Evolutionary conservation across 2,113 vertebrate species (phyloP), one percentile per base, ranked within the genome.

Genomic region (Chamaea fasciata): DNA sequence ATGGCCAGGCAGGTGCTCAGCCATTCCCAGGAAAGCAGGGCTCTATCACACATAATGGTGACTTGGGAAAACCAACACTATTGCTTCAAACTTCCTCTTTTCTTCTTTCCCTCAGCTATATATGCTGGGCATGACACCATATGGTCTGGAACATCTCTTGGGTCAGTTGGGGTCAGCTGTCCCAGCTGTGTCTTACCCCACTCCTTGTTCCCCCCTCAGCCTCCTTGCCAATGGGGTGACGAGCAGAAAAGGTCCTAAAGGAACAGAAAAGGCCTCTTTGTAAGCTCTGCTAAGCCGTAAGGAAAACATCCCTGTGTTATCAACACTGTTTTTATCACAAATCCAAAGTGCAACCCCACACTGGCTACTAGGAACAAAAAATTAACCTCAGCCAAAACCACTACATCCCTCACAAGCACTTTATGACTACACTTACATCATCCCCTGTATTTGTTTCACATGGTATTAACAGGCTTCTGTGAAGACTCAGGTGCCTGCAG

Each of bases 201-300:
- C 8, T 75, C 24, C 17, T 35, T 22, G 16, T 7, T 21, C 9
- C 16, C 4, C 5, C 6, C 5, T 6, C 41, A 59, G 28, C 24
- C 46, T 26, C 20, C 33, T 52, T 7, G 1, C 28, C 0, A 0
- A 19, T 7, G 6, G 7, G 6, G 3, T 11, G 7, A 46, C 4
- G 22, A 57, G 12, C 22, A 80, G 30, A 20, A 56, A 27, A 31
- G 11, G 13, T 39, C 10, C 26, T 50, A 22, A 31, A 63, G 15
- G 11, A 39, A 30, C 23, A 65, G 41, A 27, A 35, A 33, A 59
- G 8, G 30, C 23, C 15, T 39, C 46, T 12, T 6, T 16, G 8
- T 26, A 21, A 75, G 23, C 39, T 59, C n/a, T 60, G 62, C 28
- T n/a, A 28, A 35, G 47, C 20, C 62, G 24, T 19, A 55, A 53